A percentile compares a stretch with the other conserved stretches of the same genome.
These are phyloP conservation scores for Shinisaurus crocodilurus DNA, from an alignment of 2,113 vertebrate species.

Conservation along the genomic window DNA sequence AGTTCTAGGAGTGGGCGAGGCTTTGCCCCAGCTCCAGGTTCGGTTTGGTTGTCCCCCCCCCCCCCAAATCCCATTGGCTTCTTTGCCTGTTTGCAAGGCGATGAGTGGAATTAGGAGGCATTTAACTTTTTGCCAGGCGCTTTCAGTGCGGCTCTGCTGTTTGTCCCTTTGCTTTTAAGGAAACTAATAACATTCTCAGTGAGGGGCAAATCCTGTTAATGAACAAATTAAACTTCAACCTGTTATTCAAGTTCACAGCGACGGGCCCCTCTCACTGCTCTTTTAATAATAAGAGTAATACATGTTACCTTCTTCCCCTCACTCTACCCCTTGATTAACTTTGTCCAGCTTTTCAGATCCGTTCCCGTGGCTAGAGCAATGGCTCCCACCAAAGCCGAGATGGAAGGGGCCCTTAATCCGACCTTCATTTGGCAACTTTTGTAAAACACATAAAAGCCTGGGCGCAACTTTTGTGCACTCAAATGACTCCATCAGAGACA, in stretches of 20 bases:
- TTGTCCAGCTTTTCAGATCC: constrained; percentile 83
- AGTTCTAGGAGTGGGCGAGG: neutral
- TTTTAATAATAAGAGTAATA: constrained; percentile 83
- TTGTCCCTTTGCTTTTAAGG: constrained; percentile 78
- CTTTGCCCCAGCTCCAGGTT: neutral
- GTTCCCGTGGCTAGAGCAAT: constrained; percentile 62
- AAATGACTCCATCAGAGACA: constrained; percentile 43
- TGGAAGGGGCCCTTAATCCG: constrained; percentile 76
- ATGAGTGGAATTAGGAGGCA: constrained; percentile 77
- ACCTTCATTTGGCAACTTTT: constrained; percentile 84
- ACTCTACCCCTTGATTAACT: constrained; percentile 79
- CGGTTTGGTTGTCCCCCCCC: neutral
- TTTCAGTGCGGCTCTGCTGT: constrained; percentile 78
- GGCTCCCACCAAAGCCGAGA: constrained; percentile 68
- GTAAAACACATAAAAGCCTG: constrained; percentile 79
- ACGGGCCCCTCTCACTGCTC: constrained; percentile 72
- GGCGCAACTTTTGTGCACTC: constrained; percentile 71
- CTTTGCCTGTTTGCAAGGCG: constrained; percentile 74
- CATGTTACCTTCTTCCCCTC: constrained; percentile 75
- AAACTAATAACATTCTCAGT: constrained; percentile 86
- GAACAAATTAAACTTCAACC: constrained; percentile 91
- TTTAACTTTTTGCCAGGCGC: constrained; percentile 86
- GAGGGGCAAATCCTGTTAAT: constrained; percentile 89
- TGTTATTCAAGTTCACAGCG: constrained; percentile 85
- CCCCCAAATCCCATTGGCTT: constrained; percentile 41